Base-by-base conservation (phyloP, 2,888 invertebrate species). In the Lepidocyrtoides sp. region DNA sequence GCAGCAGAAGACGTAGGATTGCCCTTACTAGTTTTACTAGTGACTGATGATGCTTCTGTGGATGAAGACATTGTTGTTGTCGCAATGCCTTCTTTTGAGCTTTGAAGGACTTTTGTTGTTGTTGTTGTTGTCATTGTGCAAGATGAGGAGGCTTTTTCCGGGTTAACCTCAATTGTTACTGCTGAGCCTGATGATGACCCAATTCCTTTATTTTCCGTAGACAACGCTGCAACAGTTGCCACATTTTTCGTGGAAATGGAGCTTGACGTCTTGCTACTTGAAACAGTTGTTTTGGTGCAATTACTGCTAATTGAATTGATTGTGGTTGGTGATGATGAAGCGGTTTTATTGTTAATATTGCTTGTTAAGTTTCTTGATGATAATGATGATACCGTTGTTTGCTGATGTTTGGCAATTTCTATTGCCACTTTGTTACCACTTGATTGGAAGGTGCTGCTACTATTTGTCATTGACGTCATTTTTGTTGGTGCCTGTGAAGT, bases 131-230 rank as follows among this genome's bases (percentile, higher is more conserved):
- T n/a, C n/a, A n/a, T 72, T 36, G 82, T 36, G 69, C 48, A 63
- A n/a, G 81, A 7, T 5, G 60, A 51, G 51, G 69, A 60, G 17
- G 83, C 32, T 81, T 85, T 57, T 85, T 91, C 90, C 85, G 90
- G 85, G 85, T 91, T 91, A 86, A 91, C 81, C 85, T 85, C 85
- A 57, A 91, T 91, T 44, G 85, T 85, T 41, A 77, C 79, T 17
- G 87, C 51, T 79, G 87, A 48, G 79, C 41, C 12, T 90, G 77
- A 17, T 23, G 89, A 66, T 84, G 90, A 57, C 90, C 91, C 88
- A 88, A 41, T 88, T 88, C 91, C 84, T 79, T 84, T 82, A 48
- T 29, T 82, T 26, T 81, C 72, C 32, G 29, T 2, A 36, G 77
- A 63, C 29, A 41, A 29, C n/a, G 83, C 8, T 51, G 81, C 2